Evolutionary conservation across 2,797 vertebrate species (phyloP).

Genomic region (Aldrovandia affinis): DNA sequence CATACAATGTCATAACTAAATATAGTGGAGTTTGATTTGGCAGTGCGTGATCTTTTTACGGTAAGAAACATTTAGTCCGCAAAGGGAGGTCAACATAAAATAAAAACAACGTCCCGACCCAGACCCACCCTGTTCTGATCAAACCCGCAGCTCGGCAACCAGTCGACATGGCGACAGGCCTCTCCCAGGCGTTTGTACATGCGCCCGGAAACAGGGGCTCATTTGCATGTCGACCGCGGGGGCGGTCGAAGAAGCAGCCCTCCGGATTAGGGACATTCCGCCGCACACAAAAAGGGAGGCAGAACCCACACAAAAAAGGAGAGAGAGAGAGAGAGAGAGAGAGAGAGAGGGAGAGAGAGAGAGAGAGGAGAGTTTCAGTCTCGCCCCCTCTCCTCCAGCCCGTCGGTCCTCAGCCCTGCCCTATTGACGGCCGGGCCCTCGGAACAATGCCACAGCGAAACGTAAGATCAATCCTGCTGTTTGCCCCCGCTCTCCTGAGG

Average conservation of each 20-base stretch:
- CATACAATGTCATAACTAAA: too few relatives aligned
- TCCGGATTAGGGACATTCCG: conserved; percentile 94
- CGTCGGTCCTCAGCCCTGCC: conserved; percentile 75
- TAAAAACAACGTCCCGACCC: not conserved
- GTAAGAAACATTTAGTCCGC: not conserved
- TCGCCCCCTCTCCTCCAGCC: conserved; percentile 81
- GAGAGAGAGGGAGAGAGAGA: conserved; percentile 68
- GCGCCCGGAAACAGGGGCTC: conserved; percentile 58
- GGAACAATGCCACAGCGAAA: conserved; percentile 90
- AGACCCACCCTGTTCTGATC: too few relatives aligned
- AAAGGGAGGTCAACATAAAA: not conserved
- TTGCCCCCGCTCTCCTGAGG: conserved; percentile 78
- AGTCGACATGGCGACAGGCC: not conserved
- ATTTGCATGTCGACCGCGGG: conserved; percentile 91
- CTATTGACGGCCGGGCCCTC: conserved; percentile 80
- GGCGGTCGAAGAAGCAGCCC: conserved; percentile 75
- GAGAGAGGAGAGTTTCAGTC: conserved; percentile 78
- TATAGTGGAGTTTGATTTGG: not conserved
- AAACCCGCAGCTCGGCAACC: not conserved
- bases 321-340: conserved; percentile 73
- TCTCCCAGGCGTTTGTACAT: not conserved
- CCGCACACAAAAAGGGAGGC: conserved; percentile 94
- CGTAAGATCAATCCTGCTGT: conserved; percentile 92
- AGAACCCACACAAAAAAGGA: conserved; percentile 73
- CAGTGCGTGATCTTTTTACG: not conserved